Evolutionary conservation across 2,797 vertebrate species (phyloP).

Genomic region (Cirrhinus molitorella): DNA sequence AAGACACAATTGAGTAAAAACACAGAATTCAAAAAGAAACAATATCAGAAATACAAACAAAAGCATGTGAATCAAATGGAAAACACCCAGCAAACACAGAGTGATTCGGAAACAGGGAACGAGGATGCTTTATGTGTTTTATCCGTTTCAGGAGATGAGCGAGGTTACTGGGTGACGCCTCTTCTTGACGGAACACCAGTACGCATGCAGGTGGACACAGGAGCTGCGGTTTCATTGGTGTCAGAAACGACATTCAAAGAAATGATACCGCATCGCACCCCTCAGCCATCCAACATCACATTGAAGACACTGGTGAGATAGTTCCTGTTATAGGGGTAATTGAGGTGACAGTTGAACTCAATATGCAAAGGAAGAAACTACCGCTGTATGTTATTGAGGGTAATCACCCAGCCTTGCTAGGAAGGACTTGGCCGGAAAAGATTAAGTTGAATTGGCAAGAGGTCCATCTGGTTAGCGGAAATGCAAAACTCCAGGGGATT

Average conservation of each 20-base stretch:
- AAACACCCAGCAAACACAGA: background rate
- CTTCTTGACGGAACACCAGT: slow-evolving; percentile 13
- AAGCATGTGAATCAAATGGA: slow-evolving; percentile 37
- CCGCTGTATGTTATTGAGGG: slow-evolving; percentile 22
- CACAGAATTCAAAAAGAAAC: background rate
- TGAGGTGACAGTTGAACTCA: background rate
- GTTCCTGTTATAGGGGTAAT: slow-evolving; percentile 7
- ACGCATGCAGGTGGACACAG: slow-evolving; percentile 23
- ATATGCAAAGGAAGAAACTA: slow-evolving; percentile 13
- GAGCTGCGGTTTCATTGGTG: background rate
- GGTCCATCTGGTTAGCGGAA: background rate
- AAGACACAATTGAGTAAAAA: background rate
- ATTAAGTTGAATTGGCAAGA: slow-evolving; percentile 13
- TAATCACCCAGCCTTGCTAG: slow-evolving; percentile 16
- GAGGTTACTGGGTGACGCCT: slow-evolving; percentile 20
- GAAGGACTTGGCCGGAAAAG: slow-evolving; percentile 19
- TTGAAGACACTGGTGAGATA: background rate
- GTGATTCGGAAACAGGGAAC: background rate
- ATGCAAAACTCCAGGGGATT: background rate
- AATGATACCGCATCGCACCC: background rate
- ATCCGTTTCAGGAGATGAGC: background rate
- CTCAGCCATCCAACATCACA: background rate
- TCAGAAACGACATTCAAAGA: background rate
- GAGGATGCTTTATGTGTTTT: background rate
- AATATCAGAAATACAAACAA: background rate